phyloP scores from a whole-genome alignment of 2,797 vertebrate genomes.

The Gymnothorax reevesii region DNA sequence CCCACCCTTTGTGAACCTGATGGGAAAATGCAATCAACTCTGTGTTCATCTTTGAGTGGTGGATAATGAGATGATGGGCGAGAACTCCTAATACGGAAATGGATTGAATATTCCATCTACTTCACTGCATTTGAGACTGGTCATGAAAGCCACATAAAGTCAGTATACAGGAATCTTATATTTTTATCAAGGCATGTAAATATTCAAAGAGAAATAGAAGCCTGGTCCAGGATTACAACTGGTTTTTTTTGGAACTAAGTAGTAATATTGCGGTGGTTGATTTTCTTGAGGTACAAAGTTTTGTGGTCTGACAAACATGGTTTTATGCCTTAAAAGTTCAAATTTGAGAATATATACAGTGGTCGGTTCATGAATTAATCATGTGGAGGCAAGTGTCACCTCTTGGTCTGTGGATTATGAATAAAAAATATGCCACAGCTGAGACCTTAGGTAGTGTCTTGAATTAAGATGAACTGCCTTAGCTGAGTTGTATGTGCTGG shows the following conservation, averaged over 20 bases:
- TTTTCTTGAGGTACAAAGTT: not conserved
- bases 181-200: not conserved
- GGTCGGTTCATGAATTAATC: slow-evolving; percentile 9
- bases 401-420: slow-evolving; percentile 6
- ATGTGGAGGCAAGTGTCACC: slow-evolving; percentile 16
- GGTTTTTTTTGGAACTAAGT: not conserved
- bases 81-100: slow-evolving; percentile 2
- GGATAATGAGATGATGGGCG: not conserved
- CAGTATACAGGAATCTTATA: not conserved
- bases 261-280: not conserved
- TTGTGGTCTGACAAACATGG: not conserved
- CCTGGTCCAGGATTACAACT: not conserved
- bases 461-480: not conserved
- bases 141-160: not conserved
- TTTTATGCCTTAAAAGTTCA: not conserved
- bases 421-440: not conserved
- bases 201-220: not conserved
- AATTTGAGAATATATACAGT: slow-evolving; percentile 3
- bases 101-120: not conserved
- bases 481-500: not conserved
- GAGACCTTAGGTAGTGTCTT: not conserved
- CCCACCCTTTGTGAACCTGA: not conserved
- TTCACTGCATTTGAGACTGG: not conserved
- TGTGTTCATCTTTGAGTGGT: not conserved
- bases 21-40: not conserved